Conservation (phyloP, 2,888 invertebrate species). For the Clunio marinus region DNA sequence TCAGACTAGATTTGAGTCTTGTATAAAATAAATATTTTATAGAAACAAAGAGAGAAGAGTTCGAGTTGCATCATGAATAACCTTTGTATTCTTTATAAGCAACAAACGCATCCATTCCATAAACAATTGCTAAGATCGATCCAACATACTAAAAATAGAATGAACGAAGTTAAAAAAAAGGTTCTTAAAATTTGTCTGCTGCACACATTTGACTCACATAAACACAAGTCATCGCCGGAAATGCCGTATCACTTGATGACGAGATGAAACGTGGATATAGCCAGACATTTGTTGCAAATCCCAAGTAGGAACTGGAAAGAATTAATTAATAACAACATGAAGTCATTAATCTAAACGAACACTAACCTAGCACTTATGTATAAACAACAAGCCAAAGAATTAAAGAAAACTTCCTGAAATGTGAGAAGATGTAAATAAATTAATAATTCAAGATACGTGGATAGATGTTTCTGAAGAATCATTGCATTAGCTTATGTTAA, state of each 20-base stretch:
- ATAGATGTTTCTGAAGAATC: background rate
- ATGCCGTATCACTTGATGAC: conserved; percentile 9
- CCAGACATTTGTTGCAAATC: conserved; percentile 55
- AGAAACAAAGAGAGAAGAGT: too few relatives aligned
- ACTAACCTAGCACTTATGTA: conserved; percentile 61
- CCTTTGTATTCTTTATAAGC: conserved; percentile 36
- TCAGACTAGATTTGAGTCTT: too few relatives aligned
- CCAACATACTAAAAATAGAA: conserved; percentile 38
- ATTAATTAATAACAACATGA: too few relatives aligned
- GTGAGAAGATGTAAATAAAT: conserved; percentile 40
- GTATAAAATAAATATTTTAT: too few relatives aligned
- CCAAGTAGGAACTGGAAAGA: conserved; percentile 64
- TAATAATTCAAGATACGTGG: background rate
- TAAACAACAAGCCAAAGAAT: conserved; percentile 69
- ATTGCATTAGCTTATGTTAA: background rate
- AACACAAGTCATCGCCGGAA: conserved; percentile 34
- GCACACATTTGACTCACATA: conserved; percentile 32
- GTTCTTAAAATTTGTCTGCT: background rate
- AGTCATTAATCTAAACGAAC: background rate
- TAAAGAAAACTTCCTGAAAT: conserved; percentile 75
- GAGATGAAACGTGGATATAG: conserved; percentile 68
- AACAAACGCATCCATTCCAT: conserved; percentile 36
- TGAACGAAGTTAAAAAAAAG: background rate
- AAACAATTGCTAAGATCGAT: conserved; percentile 34
- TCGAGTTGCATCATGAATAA: conserved; percentile 9